Base-by-base conservation (phyloP, 2,888 invertebrate species). In the Erebia epiphron region DNA sequence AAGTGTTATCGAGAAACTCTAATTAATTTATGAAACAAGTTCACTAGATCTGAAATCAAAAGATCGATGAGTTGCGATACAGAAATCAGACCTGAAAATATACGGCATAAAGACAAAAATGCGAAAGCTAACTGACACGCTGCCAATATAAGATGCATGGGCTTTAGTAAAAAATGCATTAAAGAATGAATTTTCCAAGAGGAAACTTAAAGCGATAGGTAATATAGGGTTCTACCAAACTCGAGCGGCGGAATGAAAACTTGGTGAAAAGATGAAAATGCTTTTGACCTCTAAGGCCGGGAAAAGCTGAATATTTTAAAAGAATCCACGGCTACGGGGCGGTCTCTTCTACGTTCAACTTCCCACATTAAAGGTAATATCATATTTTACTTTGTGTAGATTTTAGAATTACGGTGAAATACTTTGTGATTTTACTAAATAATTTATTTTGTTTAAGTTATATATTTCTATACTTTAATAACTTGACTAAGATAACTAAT, bases 271-370 rank as follows among this genome's bases (percentile, higher is more conserved):
- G 78, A 79, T 78, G 77, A 79, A 79, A 79, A 79, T 77, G 76
- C 78, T 78, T 78, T 79, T 77, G 78, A 78, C 77, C 78, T 79
- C 76, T 73, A 76, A 76, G 73, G 75, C 76, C 77, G 67, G 73
- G 75, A 74, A 73, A 72, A 75, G 71, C 71, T 80, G 77, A 79
- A 80, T 79, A 79, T 80, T 79, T 79, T 75, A 80, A 77, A 76
- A 76, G 77, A 75, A 78, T 76, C 76, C 74, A 76, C 76, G 66
- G 74, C 75, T 73, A 71, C 68, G 73, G 72, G 74, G 74, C 77
- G 74, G 73, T 68, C 69, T 73, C 69, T 63, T 74, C 73, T 64
- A 70, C 76, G 71, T 72, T 74, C 73, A 74, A 69, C 73, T 73
- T 74, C 73, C 64, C 68, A 66, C 70, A 72, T 72, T 68, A 73